phyloP scores from a whole-genome alignment of 2,888 invertebrate species.

The Polydesmus complanatus region DNA sequence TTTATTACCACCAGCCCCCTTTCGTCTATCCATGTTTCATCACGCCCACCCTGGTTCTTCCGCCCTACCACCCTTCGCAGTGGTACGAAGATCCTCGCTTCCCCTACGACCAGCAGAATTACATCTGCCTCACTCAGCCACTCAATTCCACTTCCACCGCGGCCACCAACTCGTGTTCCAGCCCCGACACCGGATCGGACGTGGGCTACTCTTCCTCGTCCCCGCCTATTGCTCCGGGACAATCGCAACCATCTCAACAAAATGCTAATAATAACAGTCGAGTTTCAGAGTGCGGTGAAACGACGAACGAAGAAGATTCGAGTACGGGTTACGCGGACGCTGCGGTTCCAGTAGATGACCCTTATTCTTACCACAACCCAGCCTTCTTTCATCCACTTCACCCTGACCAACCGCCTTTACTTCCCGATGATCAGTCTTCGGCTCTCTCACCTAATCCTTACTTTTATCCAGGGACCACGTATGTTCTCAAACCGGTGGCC shows the following conservation, averaged over 20 bases:
- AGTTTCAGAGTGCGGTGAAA: not conserved
- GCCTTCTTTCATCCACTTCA: not conserved
- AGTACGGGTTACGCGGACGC: not conserved
- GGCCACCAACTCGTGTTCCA: not conserved
- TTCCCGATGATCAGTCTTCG: not conserved
- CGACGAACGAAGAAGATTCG: not conserved
- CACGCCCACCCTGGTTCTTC: not conserved
- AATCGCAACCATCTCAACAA: no score
- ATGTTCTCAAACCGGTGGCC: not conserved
- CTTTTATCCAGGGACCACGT: not conserved
- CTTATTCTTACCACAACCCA: not conserved
- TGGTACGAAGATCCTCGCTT: slow-evolving; percentile 9
- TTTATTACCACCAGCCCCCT: not conserved
- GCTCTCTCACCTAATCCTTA: no score
- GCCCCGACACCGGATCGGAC: not conserved
- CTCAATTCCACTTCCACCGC: not conserved
- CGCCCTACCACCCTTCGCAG: slow-evolving; percentile 7
- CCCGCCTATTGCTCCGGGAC: not conserved
- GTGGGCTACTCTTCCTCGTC: not conserved
- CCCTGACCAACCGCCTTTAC: not conserved
- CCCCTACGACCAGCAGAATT: slow-evolving; percentile 1
- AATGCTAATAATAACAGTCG: no score
- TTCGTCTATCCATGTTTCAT: not conserved
- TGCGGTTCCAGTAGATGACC: not conserved
- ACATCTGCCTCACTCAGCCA: slow-evolving; percentile 7